Conservation (phyloP, 2,888 invertebrate species). For the Neelides folsomi region DNA sequence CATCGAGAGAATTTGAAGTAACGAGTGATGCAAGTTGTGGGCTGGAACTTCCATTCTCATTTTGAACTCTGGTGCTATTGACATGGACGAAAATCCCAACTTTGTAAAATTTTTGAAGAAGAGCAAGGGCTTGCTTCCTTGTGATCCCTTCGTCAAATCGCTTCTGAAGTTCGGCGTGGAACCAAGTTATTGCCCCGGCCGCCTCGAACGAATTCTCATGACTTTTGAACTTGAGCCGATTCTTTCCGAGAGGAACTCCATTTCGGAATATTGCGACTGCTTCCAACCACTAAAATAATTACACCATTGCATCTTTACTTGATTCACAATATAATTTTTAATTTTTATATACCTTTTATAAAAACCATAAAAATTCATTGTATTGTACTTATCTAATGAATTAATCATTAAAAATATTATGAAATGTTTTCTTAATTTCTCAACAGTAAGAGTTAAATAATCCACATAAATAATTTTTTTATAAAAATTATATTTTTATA, state of each 20-base stretch:
- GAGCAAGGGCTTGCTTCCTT: conserved; percentile 19
- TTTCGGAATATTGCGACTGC: conserved; percentile 25
- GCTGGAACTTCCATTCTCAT: background rate
- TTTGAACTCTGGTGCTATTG: background rate
- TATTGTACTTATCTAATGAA: too few relatives aligned
- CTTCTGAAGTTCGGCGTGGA: conserved; percentile 19
- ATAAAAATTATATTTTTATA: too few relatives aligned
- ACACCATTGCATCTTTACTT: background rate
- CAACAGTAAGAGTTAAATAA: too few relatives aligned
- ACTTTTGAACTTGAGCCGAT: conserved; percentile 20
- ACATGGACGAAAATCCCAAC: conserved; percentile 26
- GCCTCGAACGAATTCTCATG: conserved; percentile 28
- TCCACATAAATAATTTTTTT: too few relatives aligned
- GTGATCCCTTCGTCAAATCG: conserved; percentile 20
- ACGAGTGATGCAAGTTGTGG: background rate
- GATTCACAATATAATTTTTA: background rate
- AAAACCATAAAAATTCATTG: too few relatives aligned
- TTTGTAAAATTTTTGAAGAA: conserved; percentile 30
- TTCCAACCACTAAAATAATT: conserved; percentile 24
- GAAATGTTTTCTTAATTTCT: too few relatives aligned
- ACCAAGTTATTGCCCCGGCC: conserved; percentile 27
- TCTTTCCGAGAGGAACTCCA: conserved; percentile 24
- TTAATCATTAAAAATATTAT: too few relatives aligned
- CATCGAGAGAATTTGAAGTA: background rate
- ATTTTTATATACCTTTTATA: too few relatives aligned